Evolutionary conservation across 2,888 invertebrate species (phyloP).

Genomic region (Hirtodrosophila trivittata): DNA sequence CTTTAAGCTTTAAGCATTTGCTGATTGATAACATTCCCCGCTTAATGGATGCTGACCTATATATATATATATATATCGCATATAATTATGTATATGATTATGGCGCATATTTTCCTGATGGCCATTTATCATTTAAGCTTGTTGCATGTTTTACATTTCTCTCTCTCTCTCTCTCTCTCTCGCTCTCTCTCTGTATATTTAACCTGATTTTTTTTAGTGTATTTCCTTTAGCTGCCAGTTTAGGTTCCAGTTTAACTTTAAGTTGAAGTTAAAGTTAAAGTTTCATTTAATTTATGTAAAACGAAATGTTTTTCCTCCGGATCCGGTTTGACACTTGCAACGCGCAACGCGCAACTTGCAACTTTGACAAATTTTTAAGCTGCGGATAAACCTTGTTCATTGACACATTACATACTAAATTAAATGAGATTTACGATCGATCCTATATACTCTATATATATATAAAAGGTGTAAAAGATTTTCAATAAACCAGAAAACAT

Average conservation of each 20-base stretch:
- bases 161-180: neutral
- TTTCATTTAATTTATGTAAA: slow-evolving; percentile 50
- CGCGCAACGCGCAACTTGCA: neutral
- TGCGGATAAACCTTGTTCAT: slow-evolving; percentile 50
- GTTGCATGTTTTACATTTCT: slow-evolving; percentile 65
- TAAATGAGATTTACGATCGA: slow-evolving; percentile 26
- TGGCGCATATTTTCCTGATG: slow-evolving; percentile 51
- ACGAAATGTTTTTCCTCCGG: slow-evolving; percentile 32
- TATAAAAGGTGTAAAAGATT: no score
- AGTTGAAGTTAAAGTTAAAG: no score
- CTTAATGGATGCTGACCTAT: neutral
- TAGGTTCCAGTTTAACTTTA: slow-evolving; percentile 34
- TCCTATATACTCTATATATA: neutral
- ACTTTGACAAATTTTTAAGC: slow-evolving; percentile 54
- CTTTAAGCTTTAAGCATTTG: slow-evolving; percentile 46
- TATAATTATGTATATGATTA: slow-evolving; percentile 60
- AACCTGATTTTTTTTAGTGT: neutral
- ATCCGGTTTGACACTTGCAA: slow-evolving; percentile 55
- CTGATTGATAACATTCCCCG: slow-evolving; percentile 42
- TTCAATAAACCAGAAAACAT: no score
- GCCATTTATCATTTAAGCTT: slow-evolving; percentile 60
- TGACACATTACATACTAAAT: slow-evolving; percentile 40
- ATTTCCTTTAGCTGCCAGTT: neutral
- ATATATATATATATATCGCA: slow-evolving; percentile 1
- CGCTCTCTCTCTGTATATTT: neutral